phyloP scores from a whole-genome alignment of 1,140 invertebrate species.

The Ladona fulva region DNA sequence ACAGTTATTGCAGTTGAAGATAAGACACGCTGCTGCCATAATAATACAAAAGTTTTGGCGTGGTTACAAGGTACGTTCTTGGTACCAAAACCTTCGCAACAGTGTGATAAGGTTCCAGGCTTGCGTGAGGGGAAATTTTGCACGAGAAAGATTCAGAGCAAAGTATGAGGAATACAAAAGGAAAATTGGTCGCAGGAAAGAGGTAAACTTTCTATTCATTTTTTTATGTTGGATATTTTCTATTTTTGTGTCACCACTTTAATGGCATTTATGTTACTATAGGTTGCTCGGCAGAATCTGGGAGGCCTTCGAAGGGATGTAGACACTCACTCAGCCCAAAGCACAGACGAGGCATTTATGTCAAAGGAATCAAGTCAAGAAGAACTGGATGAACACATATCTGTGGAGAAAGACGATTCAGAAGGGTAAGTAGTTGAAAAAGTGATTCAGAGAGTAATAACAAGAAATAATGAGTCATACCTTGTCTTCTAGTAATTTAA shows the following conservation, averaged over 20 bases:
- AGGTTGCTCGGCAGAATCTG: slow-evolving; percentile 16
- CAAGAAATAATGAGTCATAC: no score
- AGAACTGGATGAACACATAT: slow-evolving; percentile 37
- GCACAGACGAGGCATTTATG: slow-evolving; percentile 41
- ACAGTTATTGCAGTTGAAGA: slow-evolving; percentile 30
- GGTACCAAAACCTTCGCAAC: slow-evolving; percentile 52
- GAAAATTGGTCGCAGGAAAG: slow-evolving; percentile 26
- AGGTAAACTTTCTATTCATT: slow-evolving; percentile 23
- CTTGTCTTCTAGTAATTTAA: no score
- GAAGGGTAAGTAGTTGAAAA: slow-evolving; percentile 32
- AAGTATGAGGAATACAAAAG: slow-evolving; percentile 29
- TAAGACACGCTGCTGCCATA: slow-evolving; percentile 50
- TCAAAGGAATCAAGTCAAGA: slow-evolving; percentile 48
- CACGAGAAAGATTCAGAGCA: slow-evolving; percentile 35
- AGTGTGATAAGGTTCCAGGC: slow-evolving; percentile 63
- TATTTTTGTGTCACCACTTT: neutral
- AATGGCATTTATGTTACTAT: neutral
- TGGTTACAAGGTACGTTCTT: slow-evolving; percentile 51
- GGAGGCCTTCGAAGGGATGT: slow-evolving; percentile 14
- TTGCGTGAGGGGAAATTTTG: slow-evolving; percentile 50
- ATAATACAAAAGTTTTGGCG: slow-evolving; percentile 71
- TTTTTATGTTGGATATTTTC: neutral
- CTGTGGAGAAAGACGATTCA: slow-evolving; percentile 24
- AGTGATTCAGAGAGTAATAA: no score
- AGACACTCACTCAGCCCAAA: slow-evolving; percentile 27